Base-by-base conservation (phyloP, 2,113 vertebrate genomes). In the Semnornis frantzii region DNA sequence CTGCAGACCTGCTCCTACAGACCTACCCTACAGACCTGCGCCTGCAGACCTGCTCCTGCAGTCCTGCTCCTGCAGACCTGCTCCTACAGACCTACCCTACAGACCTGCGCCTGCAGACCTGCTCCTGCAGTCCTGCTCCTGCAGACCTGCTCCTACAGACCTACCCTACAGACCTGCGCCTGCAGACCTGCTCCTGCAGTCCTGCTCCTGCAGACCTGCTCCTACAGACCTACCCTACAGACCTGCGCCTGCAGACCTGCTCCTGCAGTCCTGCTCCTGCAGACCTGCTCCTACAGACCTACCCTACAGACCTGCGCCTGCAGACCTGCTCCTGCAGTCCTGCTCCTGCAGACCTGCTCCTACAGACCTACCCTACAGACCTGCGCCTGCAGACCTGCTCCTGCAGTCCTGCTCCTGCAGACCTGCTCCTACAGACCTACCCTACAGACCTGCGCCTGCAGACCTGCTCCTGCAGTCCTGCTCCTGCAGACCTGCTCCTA, bases 221-320 rank as follows among this genome's bases (percentile, higher is more conserved):
- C 11, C 73, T 90, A 78, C 37, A 55, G 39, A 91, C n/a, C n/a
- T n/a, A n/a, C n/a, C n/a, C n/a, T n/a, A n/a, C n/a, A n/a, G n/a
- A n/a, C n/a, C n/a, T n/a, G n/a, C n/a, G n/a, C 65, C 64, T 83
- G 73, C n/a, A n/a, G n/a, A n/a, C n/a, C 48, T 83, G 69, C 62
- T 81, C 85, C 69, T 85, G 73, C 65, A 88, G 82, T 88, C 59
- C 62, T 92, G 28, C 24, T 88, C 65, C 64, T 83, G 73, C n/a
- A n/a, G n/a, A n/a, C n/a, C 48, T 83, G 69, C 62, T 81, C 85
- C 69, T 85, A 69, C 65, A 88, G 82, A 90, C 59, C 62, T 92
- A 25, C 24, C 11, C 73, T 90, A 78, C 37, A 55, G 39, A 91
- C n/a, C n/a, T n/a, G n/a, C n/a, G n/a, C n/a, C n/a, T n/a, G n/a